Evolutionary conservation across 2,797 vertebrate genomes (phyloP), one percentile per base, ranked within the genome.

Genomic region (Alexandromys oeconomus): DNA sequence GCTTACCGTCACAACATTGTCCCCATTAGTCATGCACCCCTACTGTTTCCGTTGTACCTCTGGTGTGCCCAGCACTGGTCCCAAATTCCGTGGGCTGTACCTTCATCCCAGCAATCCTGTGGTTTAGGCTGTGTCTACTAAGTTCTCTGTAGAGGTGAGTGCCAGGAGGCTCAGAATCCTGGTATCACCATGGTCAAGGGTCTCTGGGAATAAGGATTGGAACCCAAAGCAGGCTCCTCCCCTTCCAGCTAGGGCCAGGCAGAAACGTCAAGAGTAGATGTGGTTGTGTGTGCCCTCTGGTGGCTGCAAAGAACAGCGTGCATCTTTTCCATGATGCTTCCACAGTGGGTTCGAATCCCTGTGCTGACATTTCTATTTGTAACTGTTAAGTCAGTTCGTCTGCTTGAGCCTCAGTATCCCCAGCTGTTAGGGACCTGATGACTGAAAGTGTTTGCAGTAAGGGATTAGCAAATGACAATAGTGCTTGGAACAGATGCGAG

Each of bases 281-380:
- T 27, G 27, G 15, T n/a, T 31, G 40, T 51, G 13, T 9, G 25
- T 10, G 65, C 89, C 80, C 40, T 48, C 76, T 71, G n/a, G 69
- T 57, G 46, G 77, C 6, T 57, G 61, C 4, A 1, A 43, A 12
- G 17, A 54, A 63, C 6, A 21, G 31, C 10, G 1, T 43, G 40
- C 40, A 43, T 43, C 40, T 43, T 43, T 43, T 2, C 43, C 57
- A 2, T 3, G 4, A n/a, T 4, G 29, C 27, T 2, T 2, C 0
- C 1, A 25, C n/a, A 54, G 12, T 25, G 31, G 46, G 15, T 78
- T 91, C 31, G 17, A 91, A 48, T 89, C 14, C 6, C 25, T 1
- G 2, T 61, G 67, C 29, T 61, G 40, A 71, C 15, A 15, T 8
- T 92, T 54, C 48, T 15, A 19, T 3, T 34, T 7, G 25, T 65